These are phyloP conservation scores for Bostrychus sinensis DNA, from an alignment of 2,113 vertebrate genomes.

Conservation along the genomic window DNA sequence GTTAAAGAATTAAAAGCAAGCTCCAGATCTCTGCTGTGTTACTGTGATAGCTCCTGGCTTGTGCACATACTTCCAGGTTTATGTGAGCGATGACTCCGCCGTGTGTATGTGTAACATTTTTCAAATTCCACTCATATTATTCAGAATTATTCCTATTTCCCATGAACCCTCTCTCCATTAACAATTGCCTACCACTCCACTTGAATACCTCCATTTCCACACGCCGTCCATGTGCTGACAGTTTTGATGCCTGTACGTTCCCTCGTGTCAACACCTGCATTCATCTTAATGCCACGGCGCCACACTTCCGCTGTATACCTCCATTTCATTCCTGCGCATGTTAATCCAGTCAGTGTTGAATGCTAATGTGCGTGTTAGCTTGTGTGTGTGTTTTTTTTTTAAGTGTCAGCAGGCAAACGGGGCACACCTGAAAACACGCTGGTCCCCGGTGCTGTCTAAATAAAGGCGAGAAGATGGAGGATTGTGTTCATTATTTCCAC, in stretches of 20 bases:
- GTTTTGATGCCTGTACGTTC: not conserved
- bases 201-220: not conserved
- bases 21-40: no score
- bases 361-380: constrained; percentile 6
- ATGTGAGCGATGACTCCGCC: no score
- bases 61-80: no score
- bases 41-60: no score
- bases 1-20: no score
- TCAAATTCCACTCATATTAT: no score
- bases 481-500: constrained; percentile 62
- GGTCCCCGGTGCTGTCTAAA: constrained; percentile 47
- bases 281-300: not conserved
- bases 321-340: not conserved
- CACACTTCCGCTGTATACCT: not conserved
- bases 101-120: no score
- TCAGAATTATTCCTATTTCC: no score
- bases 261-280: constrained; percentile 3
- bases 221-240: not conserved
- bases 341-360: not conserved
- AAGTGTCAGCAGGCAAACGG: constrained; percentile 30
- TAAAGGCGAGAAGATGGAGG: constrained; percentile 61
- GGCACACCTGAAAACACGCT: constrained; percentile 37
- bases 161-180: not conserved
- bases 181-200: not conserved
- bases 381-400: constrained; percentile 1